Base-by-base conservation (phyloP, 2,888 invertebrate genomes). In the Drosophila peninsularis region DNA sequence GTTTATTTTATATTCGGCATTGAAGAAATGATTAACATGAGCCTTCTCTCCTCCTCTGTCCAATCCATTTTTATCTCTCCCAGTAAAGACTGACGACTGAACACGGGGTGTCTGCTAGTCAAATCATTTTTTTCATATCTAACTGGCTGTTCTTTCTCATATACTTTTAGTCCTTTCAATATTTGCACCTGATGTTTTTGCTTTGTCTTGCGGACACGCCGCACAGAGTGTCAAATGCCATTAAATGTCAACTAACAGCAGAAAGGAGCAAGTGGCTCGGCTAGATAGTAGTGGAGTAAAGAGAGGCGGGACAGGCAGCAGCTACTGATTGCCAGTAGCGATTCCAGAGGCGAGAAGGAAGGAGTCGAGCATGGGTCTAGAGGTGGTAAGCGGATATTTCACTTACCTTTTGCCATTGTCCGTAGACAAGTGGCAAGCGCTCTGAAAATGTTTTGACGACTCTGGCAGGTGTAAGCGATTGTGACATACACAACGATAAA, bases 221-320 rank as follows among this genome's bases (percentile, higher is more conserved):
- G 61, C 30, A 56, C 66, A 71, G 69, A 78, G 86, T 80, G 86
- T 86, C 86, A 86, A 86, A 78, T 76, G 80, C 72, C 82, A 88
- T 88, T 84, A 86, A 82, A 83, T 84, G 86, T 75, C 80, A 88
- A 83, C 82, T 82, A 83, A 78, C 65, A 57, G 69, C 55, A 63
- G 54, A 44, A 61, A 62, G 64, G 64, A 65, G 66, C 71, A 65
- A 68, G 64, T 47, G 66, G 56, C 52, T 67, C 70, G 74, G 76
- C 76, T 74, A 64, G 70, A 45, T 49, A 47, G 62, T n/a, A n/a
- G n/a, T 36, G 32, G 11, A 30, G 5, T 19, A 30, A 10, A 36
- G 42, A 36, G 42, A 56, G 61, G n/a, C 19, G n/a, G 55, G 61
- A 56, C 57, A 56, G 58, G 34, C 36, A 39, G n/a, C 17, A 62